Conservation (phyloP, 92 coral and sea anemone genomes). For the Epizoanthus stellaris region DNA sequence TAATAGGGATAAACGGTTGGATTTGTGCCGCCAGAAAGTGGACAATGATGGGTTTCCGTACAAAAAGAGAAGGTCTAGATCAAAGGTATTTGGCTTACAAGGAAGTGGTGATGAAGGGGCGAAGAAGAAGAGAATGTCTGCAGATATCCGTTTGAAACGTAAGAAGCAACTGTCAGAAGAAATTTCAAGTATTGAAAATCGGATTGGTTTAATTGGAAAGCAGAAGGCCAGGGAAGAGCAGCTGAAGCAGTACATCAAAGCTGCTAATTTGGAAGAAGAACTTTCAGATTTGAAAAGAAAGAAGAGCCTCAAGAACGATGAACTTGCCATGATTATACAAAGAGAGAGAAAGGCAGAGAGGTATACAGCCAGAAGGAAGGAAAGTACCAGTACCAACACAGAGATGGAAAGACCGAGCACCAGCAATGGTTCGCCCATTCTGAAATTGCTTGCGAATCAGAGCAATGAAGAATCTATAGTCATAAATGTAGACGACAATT, state of each 20-base stretch:
- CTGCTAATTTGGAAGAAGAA: constrained; percentile 12
- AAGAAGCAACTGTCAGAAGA: not conserved
- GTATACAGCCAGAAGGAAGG: not conserved
- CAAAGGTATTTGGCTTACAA: constrained; percentile 6
- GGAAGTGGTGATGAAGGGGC: not conserved
- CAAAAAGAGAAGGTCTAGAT: not conserved
- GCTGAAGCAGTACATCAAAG: not conserved
- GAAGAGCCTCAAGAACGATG: not conserved
- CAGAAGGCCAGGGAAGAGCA: not conserved
- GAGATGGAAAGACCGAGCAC: too few species aligned
- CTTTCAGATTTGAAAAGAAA: not conserved
- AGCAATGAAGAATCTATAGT: too few species aligned
- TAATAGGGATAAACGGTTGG: too few species aligned
- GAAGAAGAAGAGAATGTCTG: not conserved
- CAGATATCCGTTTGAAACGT: not conserved
- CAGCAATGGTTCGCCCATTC: too few species aligned
- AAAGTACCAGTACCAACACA: too few species aligned
- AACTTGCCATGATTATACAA: not conserved
- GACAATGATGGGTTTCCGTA: not conserved
- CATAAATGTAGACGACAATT: too few species aligned
- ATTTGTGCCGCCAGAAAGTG: not conserved
- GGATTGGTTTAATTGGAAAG: not conserved
- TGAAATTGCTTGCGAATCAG: too few species aligned
- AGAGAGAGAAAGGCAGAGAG: not conserved
- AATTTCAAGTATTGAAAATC: not conserved